Evolutionary conservation across 2,888 invertebrate species (phyloP).

Genomic region (Conus canariensis): DNA sequence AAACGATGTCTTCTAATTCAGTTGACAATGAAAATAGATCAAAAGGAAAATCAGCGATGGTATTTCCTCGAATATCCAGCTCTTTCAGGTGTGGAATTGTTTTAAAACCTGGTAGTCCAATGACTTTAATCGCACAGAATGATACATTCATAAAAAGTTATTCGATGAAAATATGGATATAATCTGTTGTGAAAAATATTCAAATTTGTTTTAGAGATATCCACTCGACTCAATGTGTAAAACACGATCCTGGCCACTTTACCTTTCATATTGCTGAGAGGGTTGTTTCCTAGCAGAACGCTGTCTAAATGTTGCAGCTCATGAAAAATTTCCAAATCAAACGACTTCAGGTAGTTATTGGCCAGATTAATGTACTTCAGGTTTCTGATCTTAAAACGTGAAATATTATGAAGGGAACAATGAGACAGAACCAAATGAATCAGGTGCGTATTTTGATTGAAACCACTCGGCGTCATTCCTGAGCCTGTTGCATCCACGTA

Average conservation of each 20-base stretch:
- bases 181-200: background rate
- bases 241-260: background rate
- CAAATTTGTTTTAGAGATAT: background rate
- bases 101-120: background rate
- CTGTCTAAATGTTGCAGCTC: background rate
- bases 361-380: background rate
- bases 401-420: background rate
- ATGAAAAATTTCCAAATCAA: background rate
- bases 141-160: background rate
- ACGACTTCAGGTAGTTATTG: background rate
- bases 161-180: background rate
- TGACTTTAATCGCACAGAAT: background rate
- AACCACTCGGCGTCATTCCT: background rate
- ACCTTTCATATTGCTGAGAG: background rate
- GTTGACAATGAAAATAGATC: background rate
- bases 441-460: background rate
- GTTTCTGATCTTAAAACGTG: background rate
- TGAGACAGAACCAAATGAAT: background rate
- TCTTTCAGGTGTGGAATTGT: background rate
- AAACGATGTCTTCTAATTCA: background rate
- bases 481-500: conserved; percentile 3
- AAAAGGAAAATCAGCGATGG: background rate
- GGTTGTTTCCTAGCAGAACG: background rate
- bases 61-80: background rate
- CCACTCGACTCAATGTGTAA: background rate